phyloP scores from a whole-genome alignment of 2,113 vertebrate species.

The Callithrix jacchus region DNA sequence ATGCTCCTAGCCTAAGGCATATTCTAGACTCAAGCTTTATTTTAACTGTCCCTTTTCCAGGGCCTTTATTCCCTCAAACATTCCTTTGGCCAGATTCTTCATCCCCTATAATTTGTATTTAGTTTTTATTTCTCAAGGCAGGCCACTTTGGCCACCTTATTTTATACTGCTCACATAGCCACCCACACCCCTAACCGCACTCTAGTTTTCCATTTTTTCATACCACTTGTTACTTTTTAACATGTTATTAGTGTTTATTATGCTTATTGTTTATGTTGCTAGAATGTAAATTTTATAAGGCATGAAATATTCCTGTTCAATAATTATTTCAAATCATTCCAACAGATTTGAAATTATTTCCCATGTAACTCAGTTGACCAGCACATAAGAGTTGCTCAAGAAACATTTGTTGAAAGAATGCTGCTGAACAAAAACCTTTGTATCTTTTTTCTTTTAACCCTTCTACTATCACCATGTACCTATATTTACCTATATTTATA shows the following conservation, averaged over 20 bases:
- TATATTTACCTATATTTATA: no score
- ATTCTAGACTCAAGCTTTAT: not conserved
- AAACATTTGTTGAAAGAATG: not conserved
- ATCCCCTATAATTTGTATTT: not conserved
- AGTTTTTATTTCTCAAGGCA: not conserved
- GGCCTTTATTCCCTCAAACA: not conserved
- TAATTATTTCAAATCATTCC: no score
- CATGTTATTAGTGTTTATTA: not conserved
- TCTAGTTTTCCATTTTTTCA: not conserved
- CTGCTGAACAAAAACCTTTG: not conserved
- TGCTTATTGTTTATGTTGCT: not conserved
- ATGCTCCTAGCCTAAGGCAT: not conserved
- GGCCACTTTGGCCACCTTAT: not conserved
- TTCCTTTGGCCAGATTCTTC: no score
- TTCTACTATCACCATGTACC: not conserved
- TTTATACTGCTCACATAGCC: not conserved
- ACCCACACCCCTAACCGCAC: not conserved
- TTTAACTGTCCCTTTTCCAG: not conserved
- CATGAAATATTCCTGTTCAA: no score
- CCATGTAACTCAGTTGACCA: not conserved
- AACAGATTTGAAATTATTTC: no score
- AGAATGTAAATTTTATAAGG: not conserved
- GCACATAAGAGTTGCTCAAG: not conserved
- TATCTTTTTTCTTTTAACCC: not conserved
- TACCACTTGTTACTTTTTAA: not conserved